These are phyloP conservation scores for Hemibagrus wyckioides DNA, from an alignment of 2,113 vertebrate species.

Conservation along the genomic window DNA sequence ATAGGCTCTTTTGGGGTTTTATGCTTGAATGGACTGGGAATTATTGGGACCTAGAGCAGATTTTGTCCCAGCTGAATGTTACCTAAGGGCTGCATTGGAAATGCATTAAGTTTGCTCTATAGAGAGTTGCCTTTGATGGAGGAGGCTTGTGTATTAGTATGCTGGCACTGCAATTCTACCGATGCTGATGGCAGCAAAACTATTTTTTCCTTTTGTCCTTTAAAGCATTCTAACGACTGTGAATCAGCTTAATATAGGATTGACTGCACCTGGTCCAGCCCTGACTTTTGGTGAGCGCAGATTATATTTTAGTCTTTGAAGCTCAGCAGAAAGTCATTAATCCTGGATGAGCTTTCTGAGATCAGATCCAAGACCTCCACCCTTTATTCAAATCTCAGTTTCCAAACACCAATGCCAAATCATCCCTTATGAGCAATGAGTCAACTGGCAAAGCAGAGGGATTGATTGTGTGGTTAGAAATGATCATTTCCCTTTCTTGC, in stretches of 20 bases:
- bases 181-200: slow-evolving; percentile 53
- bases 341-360: slow-evolving; percentile 34
- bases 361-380: slow-evolving; percentile 23
- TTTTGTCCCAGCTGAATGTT: background rate
- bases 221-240: slow-evolving; percentile 16
- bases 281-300: no score
- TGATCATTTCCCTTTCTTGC: slow-evolving; percentile 38
- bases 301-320: no score
- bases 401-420: slow-evolving; percentile 63
- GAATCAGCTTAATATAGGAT: slow-evolving; percentile 44
- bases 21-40: background rate
- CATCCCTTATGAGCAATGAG: slow-evolving; percentile 9
- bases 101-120: slow-evolving; percentile 20
- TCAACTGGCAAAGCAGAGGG: slow-evolving; percentile 41
- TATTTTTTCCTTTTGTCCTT: slow-evolving; percentile 10
- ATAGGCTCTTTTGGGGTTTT: background rate
- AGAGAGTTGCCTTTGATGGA: slow-evolving; percentile 15
- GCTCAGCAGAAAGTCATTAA: no score
- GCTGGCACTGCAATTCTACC: slow-evolving; percentile 52
- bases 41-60: background rate
- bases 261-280: background rate
- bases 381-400: slow-evolving; percentile 53
- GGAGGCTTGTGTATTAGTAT: slow-evolving; percentile 29
- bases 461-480: slow-evolving; percentile 39
- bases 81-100: slow-evolving; percentile 15